A percentile compares a stretch with the other conserved stretches of the same genome.
Evolutionary conservation across 2,888 invertebrate genomes (phyloP).

Genomic region (Drosophila nigritarsus): DNA sequence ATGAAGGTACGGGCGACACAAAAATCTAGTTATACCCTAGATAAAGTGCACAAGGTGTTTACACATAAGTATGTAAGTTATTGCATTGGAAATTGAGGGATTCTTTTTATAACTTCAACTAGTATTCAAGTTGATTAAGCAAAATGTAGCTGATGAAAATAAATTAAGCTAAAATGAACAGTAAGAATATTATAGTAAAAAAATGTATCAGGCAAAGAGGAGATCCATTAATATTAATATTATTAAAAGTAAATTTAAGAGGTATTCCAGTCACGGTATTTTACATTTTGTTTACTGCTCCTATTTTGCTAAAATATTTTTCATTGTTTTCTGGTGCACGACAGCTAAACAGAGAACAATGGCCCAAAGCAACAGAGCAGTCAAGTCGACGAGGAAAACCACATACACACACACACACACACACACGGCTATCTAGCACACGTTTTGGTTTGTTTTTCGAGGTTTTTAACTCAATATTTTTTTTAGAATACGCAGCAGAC

Average conservation of each 20-base stretch:
- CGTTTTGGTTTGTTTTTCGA: constrained; percentile 45
- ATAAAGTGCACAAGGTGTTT: not conserved
- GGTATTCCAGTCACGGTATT: constrained; percentile 13
- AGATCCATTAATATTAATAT: not conserved
- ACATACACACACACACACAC: constrained; percentile 4
- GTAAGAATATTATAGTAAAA: not conserved
- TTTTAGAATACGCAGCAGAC: constrained; percentile 32
- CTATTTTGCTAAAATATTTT: constrained; percentile 44
- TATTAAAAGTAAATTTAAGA: not conserved
- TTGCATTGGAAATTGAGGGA: not conserved
- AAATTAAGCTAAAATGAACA: not conserved
- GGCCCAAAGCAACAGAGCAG: constrained; percentile 59
- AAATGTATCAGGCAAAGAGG: not conserved
- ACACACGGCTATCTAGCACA: constrained; percentile 16
- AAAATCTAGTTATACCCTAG: constrained; percentile 34
- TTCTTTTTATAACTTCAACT: not conserved
- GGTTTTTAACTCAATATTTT: constrained; percentile 38
- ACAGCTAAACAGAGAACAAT: constrained; percentile 51
- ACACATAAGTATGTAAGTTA: not conserved
- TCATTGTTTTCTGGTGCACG: constrained; percentile 50
- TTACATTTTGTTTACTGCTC: not conserved
- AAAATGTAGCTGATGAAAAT: not conserved
- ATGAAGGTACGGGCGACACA: constrained; percentile 16
- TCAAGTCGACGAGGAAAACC: constrained; percentile 48
- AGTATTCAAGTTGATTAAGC: too few relatives aligned